Percentiles rank a stretch among this genome's conserved stretches.
phyloP scores from a whole-genome alignment of 1,140 invertebrate species.

The Zaprionus africanus region DNA sequence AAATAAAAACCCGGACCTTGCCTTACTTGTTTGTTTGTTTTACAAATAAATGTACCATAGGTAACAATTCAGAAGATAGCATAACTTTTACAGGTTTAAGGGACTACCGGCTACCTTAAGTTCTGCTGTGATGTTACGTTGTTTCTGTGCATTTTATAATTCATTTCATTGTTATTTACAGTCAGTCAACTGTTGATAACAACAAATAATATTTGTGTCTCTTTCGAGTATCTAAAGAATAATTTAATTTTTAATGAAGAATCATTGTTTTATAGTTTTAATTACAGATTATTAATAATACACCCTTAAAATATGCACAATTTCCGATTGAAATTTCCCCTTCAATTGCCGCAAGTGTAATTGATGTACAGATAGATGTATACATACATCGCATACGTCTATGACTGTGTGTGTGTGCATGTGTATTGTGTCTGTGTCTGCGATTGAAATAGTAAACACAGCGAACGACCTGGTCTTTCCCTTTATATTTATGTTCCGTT shows the following conservation, averaged over 20 bases:
- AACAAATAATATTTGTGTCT: not conserved
- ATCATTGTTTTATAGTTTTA: not conserved
- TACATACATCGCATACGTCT: slow-evolving; percentile 1
- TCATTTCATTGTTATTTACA: no score
- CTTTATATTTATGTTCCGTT: slow-evolving; percentile 18
- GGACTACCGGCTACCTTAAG: not conserved
- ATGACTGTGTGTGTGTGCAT: slow-evolving; percentile 3
- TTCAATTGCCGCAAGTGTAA: slow-evolving; percentile 39
- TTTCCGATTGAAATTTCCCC: slow-evolving; percentile 26
- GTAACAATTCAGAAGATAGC: not conserved
- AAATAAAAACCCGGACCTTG: not conserved
- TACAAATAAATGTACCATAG: not conserved
- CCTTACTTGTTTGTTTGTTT: not conserved
- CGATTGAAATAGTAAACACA: slow-evolving; percentile 70
- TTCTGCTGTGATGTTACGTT: not conserved
- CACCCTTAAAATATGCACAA: not conserved
- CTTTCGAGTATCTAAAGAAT: not conserved
- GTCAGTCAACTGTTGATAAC: not conserved
- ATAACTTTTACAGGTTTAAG: not conserved
- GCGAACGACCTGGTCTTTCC: slow-evolving; percentile 28
- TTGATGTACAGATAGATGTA: not conserved
- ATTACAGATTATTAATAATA: not conserved
- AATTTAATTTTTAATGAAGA: not conserved
- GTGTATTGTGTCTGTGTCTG: slow-evolving; percentile 39
- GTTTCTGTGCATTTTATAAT: not conserved